Percentiles rank a stretch among this genome's conserved stretches.
phyloP scores from a whole-genome alignment of 1,140 invertebrate species.

The Liolophura sinensis region DNA sequence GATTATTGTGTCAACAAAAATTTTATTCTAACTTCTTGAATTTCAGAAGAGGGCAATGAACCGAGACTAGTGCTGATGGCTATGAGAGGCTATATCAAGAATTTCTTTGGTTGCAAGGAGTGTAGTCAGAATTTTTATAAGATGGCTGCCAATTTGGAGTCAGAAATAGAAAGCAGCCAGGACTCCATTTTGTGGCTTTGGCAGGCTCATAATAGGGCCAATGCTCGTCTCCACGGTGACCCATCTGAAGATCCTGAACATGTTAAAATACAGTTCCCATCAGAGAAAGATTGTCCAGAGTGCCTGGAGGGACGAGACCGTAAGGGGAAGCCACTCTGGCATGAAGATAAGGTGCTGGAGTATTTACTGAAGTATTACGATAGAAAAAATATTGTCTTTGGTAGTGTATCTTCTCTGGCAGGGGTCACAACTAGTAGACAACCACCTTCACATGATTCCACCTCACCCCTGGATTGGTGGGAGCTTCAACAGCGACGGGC shows the following conservation, averaged over 20 bases:
- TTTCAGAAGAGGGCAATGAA: conserved; percentile 48
- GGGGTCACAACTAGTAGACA: too few species aligned
- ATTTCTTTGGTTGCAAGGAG: conserved; percentile 93
- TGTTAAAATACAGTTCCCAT: conserved; percentile 91
- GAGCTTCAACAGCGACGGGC: too few species aligned
- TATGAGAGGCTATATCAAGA: conserved; percentile 85
- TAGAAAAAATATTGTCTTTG: conserved; percentile 32
- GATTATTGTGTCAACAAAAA: too few species aligned
- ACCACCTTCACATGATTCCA: too few species aligned
- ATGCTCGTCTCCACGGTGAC: conserved; percentile 82
- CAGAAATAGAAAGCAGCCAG: conserved; percentile 70
- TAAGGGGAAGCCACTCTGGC: conserved; percentile 65
- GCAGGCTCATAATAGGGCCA: conserved; percentile 88
- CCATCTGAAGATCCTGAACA: conserved; percentile 85
- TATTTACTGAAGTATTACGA: conserved; percentile 78
- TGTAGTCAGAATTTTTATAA: conserved; percentile 84
- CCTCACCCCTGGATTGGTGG: too few species aligned
- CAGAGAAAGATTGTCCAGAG: conserved; percentile 67
- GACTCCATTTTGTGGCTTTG: conserved; percentile 92
- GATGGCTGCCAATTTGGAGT: conserved; percentile 68
- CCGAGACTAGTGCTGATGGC: conserved; percentile 72
- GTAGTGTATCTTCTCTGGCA: too few species aligned
- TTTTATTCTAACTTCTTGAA: conserved; percentile 6
- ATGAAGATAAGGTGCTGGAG: conserved; percentile 70
- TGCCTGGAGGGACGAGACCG: conserved; percentile 64